These are phyloP conservation scores for Zaprionus capensis DNA, from an alignment of 1,140 invertebrate species.

Conservation along the genomic window DNA sequence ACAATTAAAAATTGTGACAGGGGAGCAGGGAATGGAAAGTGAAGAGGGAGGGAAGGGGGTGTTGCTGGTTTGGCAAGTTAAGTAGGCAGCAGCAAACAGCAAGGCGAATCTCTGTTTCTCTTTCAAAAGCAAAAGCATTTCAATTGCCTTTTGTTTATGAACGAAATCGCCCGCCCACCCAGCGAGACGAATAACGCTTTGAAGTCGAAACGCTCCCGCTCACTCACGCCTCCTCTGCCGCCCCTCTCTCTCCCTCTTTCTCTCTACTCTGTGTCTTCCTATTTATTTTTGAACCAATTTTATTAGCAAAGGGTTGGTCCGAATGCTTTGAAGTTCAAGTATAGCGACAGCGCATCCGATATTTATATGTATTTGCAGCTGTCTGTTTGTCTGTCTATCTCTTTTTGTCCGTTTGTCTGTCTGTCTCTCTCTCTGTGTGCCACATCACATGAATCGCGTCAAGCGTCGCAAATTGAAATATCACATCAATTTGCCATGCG, in stretches of 20 bases:
- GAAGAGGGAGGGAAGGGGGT: neutral
- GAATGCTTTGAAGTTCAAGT: slow-evolving; percentile 77
- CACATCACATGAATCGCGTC: slow-evolving; percentile 41
- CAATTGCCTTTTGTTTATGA: slow-evolving; percentile 75
- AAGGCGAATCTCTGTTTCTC: slow-evolving; percentile 33
- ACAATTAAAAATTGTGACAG: slow-evolving; percentile 73
- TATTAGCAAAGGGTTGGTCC: slow-evolving; percentile 72
- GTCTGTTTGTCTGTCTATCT: slow-evolving; percentile 17
- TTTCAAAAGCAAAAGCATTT: slow-evolving; percentile 55
- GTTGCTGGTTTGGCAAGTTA: slow-evolving; percentile 54
- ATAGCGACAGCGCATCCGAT: slow-evolving; percentile 58
- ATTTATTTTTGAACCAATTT: slow-evolving; percentile 75
- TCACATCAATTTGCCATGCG: slow-evolving; percentile 79
- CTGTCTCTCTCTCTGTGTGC: slow-evolving; percentile 13
- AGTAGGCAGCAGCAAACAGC: slow-evolving; percentile 74
- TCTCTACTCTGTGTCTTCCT: neutral
- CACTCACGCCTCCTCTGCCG: slow-evolving; percentile 5
- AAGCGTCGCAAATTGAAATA: slow-evolving; percentile 79
- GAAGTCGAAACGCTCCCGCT: slow-evolving; percentile 55
- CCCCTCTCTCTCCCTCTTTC: neutral
- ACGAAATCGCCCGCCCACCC: slow-evolving; percentile 37
- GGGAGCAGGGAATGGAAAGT: neutral
- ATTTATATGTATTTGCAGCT: slow-evolving; percentile 47
- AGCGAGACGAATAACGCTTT: slow-evolving; percentile 54
- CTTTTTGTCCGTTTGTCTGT: slow-evolving; percentile 12